Evolutionary conservation across 2,113 vertebrate species (phyloP).

Genomic region (Myotis yumanensis): DNA sequence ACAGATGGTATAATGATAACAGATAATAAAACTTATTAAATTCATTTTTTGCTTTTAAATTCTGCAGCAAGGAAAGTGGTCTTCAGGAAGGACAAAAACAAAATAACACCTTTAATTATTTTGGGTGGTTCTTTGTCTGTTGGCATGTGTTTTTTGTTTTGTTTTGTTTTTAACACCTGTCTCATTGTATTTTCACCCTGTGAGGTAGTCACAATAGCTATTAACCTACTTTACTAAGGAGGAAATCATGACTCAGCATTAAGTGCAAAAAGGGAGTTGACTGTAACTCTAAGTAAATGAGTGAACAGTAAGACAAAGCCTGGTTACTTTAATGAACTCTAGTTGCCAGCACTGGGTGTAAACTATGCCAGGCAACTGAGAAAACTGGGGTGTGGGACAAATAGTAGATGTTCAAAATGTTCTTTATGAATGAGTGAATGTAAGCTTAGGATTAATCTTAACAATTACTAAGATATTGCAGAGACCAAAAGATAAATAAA

Average conservation of each 20-base stretch:
- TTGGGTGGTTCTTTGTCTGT: background rate
- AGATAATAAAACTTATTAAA: constrained; percentile 55
- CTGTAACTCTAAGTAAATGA: background rate
- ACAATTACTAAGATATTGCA: constrained; percentile 8
- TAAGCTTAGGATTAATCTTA: background rate
- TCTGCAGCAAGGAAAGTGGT: constrained; percentile 52
- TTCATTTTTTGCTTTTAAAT: constrained; percentile 62
- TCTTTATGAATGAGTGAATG: background rate
- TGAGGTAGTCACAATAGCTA: constrained; percentile 40
- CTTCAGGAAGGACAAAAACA: constrained; percentile 7
- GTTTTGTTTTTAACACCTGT: background rate
- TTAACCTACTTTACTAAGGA: constrained; percentile 52
- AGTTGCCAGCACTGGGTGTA: background rate
- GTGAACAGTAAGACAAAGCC: background rate
- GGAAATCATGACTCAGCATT: constrained; percentile 68
- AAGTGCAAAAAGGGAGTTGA: background rate
- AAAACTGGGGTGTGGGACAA: background rate
- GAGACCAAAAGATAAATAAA: background rate
- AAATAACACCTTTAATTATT: constrained; percentile 29
- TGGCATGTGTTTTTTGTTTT: background rate
- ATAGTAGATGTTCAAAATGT: background rate
- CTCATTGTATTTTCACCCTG: constrained; percentile 55
- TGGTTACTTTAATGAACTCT: background rate
- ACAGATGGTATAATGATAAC: constrained; percentile 73
- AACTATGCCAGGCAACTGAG: background rate